A percentile compares a stretch with the other conserved stretches of the same genome.
phyloP scores from a whole-genome alignment of 2,888 invertebrate genomes.

The Mylabris sibirica region DNA sequence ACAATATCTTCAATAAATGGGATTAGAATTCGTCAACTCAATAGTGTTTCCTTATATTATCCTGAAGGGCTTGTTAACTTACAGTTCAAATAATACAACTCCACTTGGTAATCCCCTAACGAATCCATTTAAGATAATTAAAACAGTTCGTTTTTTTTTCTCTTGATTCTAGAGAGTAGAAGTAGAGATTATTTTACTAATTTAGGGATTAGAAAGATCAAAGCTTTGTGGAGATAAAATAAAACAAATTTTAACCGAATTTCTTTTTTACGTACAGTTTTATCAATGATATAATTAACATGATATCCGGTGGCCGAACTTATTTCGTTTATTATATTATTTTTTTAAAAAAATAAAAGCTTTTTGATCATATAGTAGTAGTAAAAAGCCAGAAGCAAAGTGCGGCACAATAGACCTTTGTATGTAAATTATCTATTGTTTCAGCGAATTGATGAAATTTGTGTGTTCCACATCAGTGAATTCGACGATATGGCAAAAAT shows the following conservation, averaged over 20 bases:
- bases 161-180: background rate
- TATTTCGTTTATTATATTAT: background rate
- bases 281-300: slow-evolving; percentile 36
- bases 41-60: background rate
- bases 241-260: too few relatives aligned
- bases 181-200: background rate
- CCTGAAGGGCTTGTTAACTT: background rate
- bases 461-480: slow-evolving; percentile 46
- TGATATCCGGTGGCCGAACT: slow-evolving; percentile 41
- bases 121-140: too few relatives aligned
- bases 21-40: background rate
- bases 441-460: slow-evolving; percentile 50
- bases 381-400: slow-evolving; percentile 38
- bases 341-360: slow-evolving; percentile 2
- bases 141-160: too few relatives aligned
- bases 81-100: background rate
- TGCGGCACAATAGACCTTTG: slow-evolving; percentile 51
- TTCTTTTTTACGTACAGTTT: background rate
- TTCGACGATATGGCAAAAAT: slow-evolving; percentile 37
- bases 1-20: slow-evolving; percentile 1
- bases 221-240: too few relatives aligned
- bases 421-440: slow-evolving; percentile 51
- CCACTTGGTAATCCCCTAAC: background rate
- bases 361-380: slow-evolving; percentile 39
- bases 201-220: too few relatives aligned